Evolutionary conservation across 1,140 invertebrate genomes (phyloP).

Genomic region (Micrasema minimum): DNA sequence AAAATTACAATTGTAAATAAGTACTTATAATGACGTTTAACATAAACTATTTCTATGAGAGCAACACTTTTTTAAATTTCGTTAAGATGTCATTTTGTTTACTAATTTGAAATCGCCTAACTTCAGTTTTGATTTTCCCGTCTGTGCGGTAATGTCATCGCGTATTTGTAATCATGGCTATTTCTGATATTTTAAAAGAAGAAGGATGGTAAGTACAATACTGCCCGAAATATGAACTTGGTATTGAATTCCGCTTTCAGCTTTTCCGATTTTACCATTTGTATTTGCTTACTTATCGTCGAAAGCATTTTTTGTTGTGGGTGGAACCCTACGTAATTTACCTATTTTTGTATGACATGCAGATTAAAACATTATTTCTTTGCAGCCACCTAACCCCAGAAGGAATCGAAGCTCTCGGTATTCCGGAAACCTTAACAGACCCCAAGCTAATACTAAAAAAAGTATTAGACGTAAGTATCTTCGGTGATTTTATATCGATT

Average conservation of each 20-base stretch:
- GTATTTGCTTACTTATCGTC: conserved; percentile 51
- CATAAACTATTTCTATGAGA: conserved; percentile 1
- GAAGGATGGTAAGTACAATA: conserved; percentile 69
- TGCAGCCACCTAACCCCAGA: conserved; percentile 76
- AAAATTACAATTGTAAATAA: too few relatives aligned
- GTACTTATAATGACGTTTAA: too few relatives aligned
- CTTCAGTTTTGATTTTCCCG: conserved; percentile 38
- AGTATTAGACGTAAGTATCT: conserved; percentile 78
- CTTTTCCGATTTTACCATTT: not conserved
- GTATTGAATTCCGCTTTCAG: too few relatives aligned
- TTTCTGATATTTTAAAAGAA: conserved; percentile 65
- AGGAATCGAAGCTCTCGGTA: conserved; percentile 73
- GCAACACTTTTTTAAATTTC: conserved; percentile 26
- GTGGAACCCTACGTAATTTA: conserved; percentile 54
- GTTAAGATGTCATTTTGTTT: conserved; percentile 31
- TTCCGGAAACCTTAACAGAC: conserved; percentile 73
- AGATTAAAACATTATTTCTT: conserved; percentile 56
- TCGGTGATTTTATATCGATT: conserved; percentile 37
- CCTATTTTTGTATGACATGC: conserved; percentile 54
- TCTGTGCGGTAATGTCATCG: conserved; percentile 44
- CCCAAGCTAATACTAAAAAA: conserved; percentile 72
- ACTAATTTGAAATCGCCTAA: conserved; percentile 4
- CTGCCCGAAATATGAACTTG: not conserved
- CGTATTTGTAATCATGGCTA: conserved; percentile 41
- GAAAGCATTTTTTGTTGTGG: conserved; percentile 46